These are phyloP conservation scores for Aplochiton taeniatus DNA, from an alignment of 2,797 vertebrate genomes.

Conservation along the genomic window DNA sequence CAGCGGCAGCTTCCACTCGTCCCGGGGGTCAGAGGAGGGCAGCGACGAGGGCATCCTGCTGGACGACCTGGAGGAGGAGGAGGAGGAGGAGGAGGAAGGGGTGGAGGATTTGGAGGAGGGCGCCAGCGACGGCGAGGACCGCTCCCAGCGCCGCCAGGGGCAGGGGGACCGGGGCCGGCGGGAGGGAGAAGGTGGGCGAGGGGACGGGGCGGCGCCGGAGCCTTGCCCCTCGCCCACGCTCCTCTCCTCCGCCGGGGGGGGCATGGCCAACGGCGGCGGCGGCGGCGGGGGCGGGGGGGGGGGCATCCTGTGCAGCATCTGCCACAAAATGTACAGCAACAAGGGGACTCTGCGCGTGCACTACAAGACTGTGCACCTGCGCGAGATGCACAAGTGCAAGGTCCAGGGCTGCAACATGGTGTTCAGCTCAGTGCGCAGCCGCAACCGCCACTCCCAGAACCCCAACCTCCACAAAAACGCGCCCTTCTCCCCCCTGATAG, in stretches of 20 bases:
- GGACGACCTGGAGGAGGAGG: constrained; percentile 86
- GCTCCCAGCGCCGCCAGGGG: constrained; percentile 75
- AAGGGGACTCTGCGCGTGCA: constrained; percentile 97
- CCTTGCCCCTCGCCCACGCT: constrained; percentile 81
- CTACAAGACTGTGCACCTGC: constrained; percentile 97
- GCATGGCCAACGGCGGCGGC: constrained; percentile 60
- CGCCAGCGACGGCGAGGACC: constrained; percentile 84
- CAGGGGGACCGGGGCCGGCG: constrained; percentile 48
- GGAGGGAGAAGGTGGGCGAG: constrained; percentile 48
- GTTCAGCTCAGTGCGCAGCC: constrained; percentile 97
- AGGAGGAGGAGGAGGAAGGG: constrained; percentile 83
- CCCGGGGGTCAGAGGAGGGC: constrained; percentile 91
- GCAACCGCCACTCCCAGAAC: constrained; percentile 98
- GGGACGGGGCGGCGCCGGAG: constrained; percentile 50
- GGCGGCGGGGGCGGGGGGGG: constrained; percentile 81
- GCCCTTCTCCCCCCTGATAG: constrained; percentile 89
- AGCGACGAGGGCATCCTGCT: constrained; percentile 96
- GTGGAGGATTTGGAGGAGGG: constrained; percentile 43
- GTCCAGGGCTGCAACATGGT: constrained; percentile 97
- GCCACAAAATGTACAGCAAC: constrained; percentile 99
- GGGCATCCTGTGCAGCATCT: constrained; percentile 97
- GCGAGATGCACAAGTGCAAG: constrained; percentile 99
- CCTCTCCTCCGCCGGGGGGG: constrained; percentile 80
- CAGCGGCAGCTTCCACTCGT: constrained; percentile 94
- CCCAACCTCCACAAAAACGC: constrained; percentile 98